These are phyloP conservation scores for Polyploca ridens DNA, from an alignment of 2,888 invertebrate species.

Conservation along the genomic window DNA sequence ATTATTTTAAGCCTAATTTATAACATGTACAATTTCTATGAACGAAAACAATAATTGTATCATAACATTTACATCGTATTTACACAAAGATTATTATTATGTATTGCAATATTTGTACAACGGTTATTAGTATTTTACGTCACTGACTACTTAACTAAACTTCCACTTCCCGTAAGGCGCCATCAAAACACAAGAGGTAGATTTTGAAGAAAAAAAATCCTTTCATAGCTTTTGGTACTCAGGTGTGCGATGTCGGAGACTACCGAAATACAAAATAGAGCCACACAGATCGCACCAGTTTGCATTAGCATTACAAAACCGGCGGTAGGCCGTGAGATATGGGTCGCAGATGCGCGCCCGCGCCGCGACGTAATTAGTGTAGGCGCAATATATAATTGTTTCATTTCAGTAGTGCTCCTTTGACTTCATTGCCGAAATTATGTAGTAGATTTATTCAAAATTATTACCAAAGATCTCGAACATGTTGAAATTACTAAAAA, in stretches of 20 bases:
- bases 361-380: conserved; percentile 67
- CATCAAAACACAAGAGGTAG: background rate
- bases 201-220: background rate
- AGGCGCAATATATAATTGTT: conserved; percentile 77
- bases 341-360: conserved; percentile 76
- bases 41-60: background rate
- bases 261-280: conserved; percentile 55
- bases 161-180: background rate
- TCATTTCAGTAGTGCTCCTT: conserved; percentile 56
- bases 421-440: background rate
- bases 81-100: background rate
- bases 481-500: background rate
- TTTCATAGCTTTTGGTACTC: conserved; percentile 5
- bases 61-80: background rate
- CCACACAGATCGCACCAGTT: conserved; percentile 48
- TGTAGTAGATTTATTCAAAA: background rate
- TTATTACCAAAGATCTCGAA: conserved; percentile 10
- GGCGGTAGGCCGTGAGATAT: conserved; percentile 81
- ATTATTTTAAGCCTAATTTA: too few relatives aligned
- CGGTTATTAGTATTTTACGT: conserved; percentile 6
- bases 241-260: conserved; percentile 27
- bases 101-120: background rate
- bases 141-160: background rate
- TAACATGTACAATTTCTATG: too few relatives aligned
- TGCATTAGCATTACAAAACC: conserved; percentile 74